Evolutionary conservation across 2,113 vertebrate species (phyloP), one percentile per base, ranked within the genome.

Genomic region (Haemorhous mexicanus): DNA sequence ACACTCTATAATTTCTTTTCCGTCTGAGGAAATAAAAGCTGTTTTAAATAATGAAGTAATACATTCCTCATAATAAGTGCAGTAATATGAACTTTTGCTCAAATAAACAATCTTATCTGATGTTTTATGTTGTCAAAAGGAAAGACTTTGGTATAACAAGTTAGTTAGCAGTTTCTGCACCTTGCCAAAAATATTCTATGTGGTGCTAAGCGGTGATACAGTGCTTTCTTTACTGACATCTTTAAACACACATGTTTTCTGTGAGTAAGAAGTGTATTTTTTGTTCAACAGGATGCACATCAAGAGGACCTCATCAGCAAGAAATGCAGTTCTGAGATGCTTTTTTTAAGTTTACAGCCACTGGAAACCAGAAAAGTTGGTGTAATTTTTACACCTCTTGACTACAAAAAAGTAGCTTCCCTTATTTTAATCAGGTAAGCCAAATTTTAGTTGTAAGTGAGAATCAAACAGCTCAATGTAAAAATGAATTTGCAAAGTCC

Each of bases 401-500:
- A 99, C 95, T 98, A 99, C 85, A 99, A 98, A 94, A 98, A 98
- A 80, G 98, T 99, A 78, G 95, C 98, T 72, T 99, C 99, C 16
- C 95, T 99, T 95, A 98, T 99, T 92, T 96, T 99, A 58, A 98
- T 99, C 96, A 98, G 99, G 99, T 99, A 98, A 82, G 96, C 91
- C 69, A 92, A n/a, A 46, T 78, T 86, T 59, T n/a, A 18, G 14
- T 59, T 86, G 1, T 75, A 39, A 84, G 30, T 61, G 35, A 77
- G 53, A 86, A 41, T 76, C 37, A 44, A 46, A n/a, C 11, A 84
- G 37, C 13, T 76, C 33, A 20, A 1, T 32, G 16, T 67, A n/a
- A 70, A 78, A 68, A 77, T 26, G 10, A 70, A 64, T 87, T 93
- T 78, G 21, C 20, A 4, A 41, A 22, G 44, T 79, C 23, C 28